Base-by-base conservation (phyloP, 2,797 vertebrate species). In the Channallabes apus region DNA sequence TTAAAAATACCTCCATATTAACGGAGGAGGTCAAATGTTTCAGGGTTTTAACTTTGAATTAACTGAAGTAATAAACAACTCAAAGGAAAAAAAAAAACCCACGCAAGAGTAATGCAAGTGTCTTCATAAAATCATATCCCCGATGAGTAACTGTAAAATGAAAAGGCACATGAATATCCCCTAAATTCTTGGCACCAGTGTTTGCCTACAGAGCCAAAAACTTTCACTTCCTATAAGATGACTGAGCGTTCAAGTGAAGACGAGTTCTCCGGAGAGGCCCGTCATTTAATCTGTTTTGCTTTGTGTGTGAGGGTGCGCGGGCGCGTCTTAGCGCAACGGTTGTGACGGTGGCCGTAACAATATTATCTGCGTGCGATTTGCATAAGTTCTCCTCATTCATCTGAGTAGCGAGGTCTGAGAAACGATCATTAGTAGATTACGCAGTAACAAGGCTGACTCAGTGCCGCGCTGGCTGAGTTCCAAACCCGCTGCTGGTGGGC, bases 221-320 rank as follows among this genome's bases (percentile, higher is more conserved):
- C 61, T 80, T 65, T 80, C 78, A 80, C 61, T 80, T 80, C 79
- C 61, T 80, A 3, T 68, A 69, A 77, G 41, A 29, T 69, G 85
- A 83, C 41, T 46, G 59, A 54, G 15, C 41, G 32, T 86, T 80
- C 29, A 22, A 83, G 38, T 59, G 68, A 75, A 83, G 58, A 15
- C 3, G 3, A 62, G 64, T 80, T 86, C 82, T 41, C 58, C 24
- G 15, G 77, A 75, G 77, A 80, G 14, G 14, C n/a, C 61, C 14
- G 79, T 82, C 69, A 82, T 82, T 67, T 32, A 12, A 14, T 83
- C 41, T 61, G 54, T 41, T 72, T 75, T 29, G 46, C n/a, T 46
- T 69, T 38, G 59, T 15, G 29, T 38, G 18, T 41, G 32, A 20
- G 75, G 18, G 58, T 35, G 75, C 2, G 18, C 2, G 17, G 14